These are phyloP conservation scores for Chrysolina haemoptera DNA, from an alignment of 2,888 invertebrate species.

Conservation along the genomic window DNA sequence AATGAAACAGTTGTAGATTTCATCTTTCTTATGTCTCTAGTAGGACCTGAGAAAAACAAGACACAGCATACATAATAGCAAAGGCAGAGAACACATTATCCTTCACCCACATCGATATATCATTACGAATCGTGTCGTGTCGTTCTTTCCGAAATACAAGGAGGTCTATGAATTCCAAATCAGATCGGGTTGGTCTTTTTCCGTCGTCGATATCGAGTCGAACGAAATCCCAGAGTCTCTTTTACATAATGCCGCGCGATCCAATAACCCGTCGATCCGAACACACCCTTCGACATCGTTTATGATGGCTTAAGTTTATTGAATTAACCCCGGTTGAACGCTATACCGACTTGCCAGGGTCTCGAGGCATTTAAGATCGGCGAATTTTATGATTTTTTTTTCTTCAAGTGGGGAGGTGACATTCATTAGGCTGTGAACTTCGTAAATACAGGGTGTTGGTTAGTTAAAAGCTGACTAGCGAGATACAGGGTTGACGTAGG, in stretches of 20 bases:
- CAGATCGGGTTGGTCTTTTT: conserved; percentile 11
- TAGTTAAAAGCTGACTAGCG: too few species aligned
- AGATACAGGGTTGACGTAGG: too few species aligned
- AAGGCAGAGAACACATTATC: not conserved
- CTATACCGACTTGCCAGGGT: conserved; percentile 18
- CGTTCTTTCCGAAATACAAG: conserved; percentile 17
- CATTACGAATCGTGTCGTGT: conserved; percentile 11
- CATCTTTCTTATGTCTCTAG: too few species aligned
- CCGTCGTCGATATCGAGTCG: conserved; percentile 1
- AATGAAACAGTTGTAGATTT: too few species aligned
- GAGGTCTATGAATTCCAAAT: conserved; percentile 19
- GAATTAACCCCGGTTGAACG: conserved; percentile 55
- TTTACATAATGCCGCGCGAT: conserved; percentile 19
- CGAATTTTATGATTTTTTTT: not conserved
- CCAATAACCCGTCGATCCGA: conserved; percentile 12
- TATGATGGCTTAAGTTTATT: conserved; percentile 54
- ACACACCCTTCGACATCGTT: conserved; percentile 39
- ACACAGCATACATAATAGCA: too few species aligned
- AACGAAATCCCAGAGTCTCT: conserved; percentile 10
- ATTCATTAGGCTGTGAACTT: not conserved
- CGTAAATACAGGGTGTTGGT: too few species aligned
- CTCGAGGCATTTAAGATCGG: not conserved
- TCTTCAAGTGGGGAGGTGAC: not conserved
- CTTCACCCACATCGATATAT: not conserved
- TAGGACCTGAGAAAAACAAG: too few species aligned